Percentiles rank a stretch among this genome's conserved stretches.
These are phyloP conservation scores for Neoitamus cyanurus DNA, from an alignment of 2,888 invertebrate genomes.

Conservation along the genomic window DNA sequence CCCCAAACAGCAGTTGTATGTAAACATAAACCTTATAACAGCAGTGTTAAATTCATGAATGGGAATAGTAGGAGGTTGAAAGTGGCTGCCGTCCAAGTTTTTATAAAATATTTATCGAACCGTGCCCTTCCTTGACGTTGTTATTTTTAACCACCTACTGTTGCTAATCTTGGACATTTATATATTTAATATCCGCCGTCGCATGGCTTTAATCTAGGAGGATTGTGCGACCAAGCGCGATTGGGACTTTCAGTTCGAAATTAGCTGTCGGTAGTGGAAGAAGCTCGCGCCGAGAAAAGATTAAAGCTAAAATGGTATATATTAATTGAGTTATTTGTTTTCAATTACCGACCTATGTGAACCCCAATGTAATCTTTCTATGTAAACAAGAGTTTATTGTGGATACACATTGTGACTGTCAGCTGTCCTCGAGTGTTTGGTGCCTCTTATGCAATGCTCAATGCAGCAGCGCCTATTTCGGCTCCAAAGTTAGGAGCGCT, in stretches of 20 bases:
- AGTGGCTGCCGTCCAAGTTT: neutral
- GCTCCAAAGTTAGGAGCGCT: neutral
- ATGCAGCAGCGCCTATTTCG: neutral
- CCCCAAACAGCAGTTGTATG: neutral
- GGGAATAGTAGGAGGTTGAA: neutral
- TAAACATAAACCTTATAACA: neutral
- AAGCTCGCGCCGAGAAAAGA: conserved; percentile 42
- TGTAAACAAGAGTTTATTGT: neutral
- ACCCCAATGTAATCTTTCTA: neutral
- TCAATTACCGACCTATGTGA: neutral
- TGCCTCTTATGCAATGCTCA: neutral
- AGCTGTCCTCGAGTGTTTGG: neutral
- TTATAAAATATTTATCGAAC: neutral
- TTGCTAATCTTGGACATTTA: neutral
- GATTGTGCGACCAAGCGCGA: neutral
- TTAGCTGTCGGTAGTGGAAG: conserved; percentile 31
- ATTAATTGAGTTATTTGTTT: neutral
- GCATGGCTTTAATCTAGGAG: neutral
- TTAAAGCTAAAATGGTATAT: conserved; percentile 30
- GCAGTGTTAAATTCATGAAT: neutral
- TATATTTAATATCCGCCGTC: neutral
- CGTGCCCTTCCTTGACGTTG: neutral
- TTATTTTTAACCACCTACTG: neutral
- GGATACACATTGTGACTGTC: neutral
- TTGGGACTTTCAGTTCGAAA: conserved; percentile 39